Base-by-base conservation (phyloP, 92 coral and sea anemone genomes). In the Heteractis magnifica region DNA sequence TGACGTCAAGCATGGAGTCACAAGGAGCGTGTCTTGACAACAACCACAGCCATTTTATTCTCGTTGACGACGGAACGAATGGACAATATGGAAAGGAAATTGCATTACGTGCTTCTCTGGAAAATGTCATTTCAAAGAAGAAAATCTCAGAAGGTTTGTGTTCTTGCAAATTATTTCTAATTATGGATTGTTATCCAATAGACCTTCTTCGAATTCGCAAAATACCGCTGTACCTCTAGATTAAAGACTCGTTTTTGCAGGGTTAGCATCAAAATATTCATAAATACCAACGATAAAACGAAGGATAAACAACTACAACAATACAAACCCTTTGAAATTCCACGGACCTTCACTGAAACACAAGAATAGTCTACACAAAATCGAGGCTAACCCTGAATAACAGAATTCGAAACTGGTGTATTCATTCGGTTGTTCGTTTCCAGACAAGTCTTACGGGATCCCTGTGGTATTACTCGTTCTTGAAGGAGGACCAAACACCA, bases 391-490 rank as follows among this genome's bases (percentile, higher is more conserved):
- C 34, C 34, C 13, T 53, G 7, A 2, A 8, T 8, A 53, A 53
- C 9, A 55, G 76, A 71, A 9, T 20, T 71, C 48, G 6, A 9
- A 16, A 12, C 70, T 18, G 16, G 10, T 62, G 16, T 62, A 23
- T 68, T 23, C 3, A 11, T 14, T 68, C 6, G 70, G 20, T 68
- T 68, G 49, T 34, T 73, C n/a, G 4, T 75, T 18, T 49, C 15
- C 53, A 75, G 79, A 52, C 55, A 49, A 49, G 21, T 75, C 79
- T 10, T 49, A 93, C 74, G 98, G 94, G 53, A 91, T 93, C 16
- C 98, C 98, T 59, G 98, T 93, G 83, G 98, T 93, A n/a, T 71
- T 93, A 34, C 85, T 93, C 23, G 98, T 93, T 11, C 98, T 93
- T 11, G 98, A 93, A 79, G 98, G 98, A 77, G 98, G 98, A 11